These are phyloP conservation scores for Catharus fuscescens DNA, from an alignment of 2,113 vertebrate genomes.

Conservation along the genomic window DNA sequence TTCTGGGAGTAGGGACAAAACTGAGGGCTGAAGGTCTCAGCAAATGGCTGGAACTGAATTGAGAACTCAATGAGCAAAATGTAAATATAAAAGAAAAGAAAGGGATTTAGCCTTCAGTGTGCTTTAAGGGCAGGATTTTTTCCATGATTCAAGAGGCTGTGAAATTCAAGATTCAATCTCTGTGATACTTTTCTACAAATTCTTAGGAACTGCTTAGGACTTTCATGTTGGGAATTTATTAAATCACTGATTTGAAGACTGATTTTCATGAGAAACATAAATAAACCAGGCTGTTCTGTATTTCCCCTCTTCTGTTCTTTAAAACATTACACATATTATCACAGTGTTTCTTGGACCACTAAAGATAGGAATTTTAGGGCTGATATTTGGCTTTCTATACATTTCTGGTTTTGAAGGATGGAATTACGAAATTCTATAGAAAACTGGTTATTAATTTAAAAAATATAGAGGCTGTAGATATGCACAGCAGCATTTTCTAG, in stretches of 20 bases:
- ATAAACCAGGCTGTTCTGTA: background rate
- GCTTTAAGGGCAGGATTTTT: background rate
- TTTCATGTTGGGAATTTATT: background rate
- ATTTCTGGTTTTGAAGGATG: background rate
- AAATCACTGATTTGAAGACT: background rate
- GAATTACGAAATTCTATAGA: background rate
- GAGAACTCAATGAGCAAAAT: background rate
- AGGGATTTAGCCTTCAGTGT: background rate
- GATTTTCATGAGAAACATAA: background rate
- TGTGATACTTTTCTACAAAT: background rate
- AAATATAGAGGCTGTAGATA: background rate
- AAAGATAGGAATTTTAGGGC: background rate
- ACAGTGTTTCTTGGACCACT: background rate
- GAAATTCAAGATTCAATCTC: background rate
- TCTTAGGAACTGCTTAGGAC: background rate
- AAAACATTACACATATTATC: background rate
- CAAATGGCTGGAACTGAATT: background rate
- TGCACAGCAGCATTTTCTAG: background rate
- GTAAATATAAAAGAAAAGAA: background rate
- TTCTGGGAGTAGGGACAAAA: background rate
- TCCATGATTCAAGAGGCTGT: background rate
- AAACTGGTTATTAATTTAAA: background rate
- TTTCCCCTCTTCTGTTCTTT: background rate
- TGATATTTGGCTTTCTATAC: background rate
- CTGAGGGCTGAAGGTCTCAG: background rate